Conservation (phyloP, 2,113 vertebrate genomes). For the Carassius auratus region DNA sequence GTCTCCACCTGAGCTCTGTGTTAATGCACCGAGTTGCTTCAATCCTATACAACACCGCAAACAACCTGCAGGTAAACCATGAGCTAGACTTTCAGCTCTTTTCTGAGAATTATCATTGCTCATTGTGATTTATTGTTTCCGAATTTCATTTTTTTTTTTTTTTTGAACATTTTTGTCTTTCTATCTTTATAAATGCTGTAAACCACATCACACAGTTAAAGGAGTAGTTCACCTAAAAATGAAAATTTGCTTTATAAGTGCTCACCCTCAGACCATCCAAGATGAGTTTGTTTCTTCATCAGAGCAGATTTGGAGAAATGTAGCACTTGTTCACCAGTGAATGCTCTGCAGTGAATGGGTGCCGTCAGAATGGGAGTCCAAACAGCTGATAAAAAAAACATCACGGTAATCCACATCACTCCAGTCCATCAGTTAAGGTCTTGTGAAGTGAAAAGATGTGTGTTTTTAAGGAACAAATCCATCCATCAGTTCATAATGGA, state of each 20-base stretch:
- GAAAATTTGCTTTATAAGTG: neutral
- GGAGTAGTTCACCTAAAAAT: neutral
- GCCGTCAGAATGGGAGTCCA: too few relatives aligned
- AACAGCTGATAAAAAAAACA: too few relatives aligned
- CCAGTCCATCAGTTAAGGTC: neutral
- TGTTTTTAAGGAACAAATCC: too few relatives aligned
- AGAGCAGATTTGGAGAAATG: too few relatives aligned
- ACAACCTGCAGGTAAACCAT: constrained; percentile 1
- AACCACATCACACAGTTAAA: neutral
- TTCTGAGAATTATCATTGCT: neutral
- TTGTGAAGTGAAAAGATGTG: too few relatives aligned
- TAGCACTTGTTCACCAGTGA: too few relatives aligned
- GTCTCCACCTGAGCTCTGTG: neutral
- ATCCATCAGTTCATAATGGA: too few relatives aligned
- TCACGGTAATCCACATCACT: neutral
- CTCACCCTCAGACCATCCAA: too few relatives aligned
- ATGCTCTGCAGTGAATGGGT: too few relatives aligned
- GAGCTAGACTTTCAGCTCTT: neutral
- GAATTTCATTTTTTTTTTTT: neutral
- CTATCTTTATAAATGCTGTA: neutral
- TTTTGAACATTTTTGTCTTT: too few relatives aligned
- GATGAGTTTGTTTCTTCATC: too few relatives aligned
- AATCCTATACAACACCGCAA: neutral
- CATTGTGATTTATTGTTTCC: neutral
- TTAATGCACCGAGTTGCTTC: constrained; percentile 8